Conservation (phyloP, 2,888 invertebrate species). For the Ecliptopera silaceata region DNA sequence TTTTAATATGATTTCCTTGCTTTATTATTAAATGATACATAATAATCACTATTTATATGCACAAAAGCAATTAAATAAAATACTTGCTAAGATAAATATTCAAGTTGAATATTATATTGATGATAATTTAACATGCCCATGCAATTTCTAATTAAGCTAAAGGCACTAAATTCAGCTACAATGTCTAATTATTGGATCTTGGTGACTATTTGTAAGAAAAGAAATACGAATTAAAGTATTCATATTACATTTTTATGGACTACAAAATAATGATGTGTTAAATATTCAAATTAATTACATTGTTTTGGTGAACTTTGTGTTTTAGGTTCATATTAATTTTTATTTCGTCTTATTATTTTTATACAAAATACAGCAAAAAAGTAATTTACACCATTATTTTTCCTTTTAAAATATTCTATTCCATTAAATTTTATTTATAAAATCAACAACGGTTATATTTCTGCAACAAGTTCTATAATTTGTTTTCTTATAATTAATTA, state of each 20-base stretch:
- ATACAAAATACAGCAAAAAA: not conserved
- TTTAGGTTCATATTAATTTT: not conserved
- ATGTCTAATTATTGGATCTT: not conserved
- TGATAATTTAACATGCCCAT: constrained; percentile 5
- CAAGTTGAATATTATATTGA: not conserved
- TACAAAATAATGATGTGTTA: not conserved
- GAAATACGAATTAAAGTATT: not conserved
- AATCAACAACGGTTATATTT: constrained; percentile 22
- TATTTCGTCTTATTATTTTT: not conserved
- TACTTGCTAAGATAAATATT: too few species aligned
- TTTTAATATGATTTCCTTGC: not conserved
- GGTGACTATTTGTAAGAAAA: not conserved
- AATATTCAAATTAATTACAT: not conserved
- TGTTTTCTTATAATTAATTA: constrained; percentile 37
- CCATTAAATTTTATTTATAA: constrained; percentile 10
- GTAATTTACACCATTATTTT: not conserved
- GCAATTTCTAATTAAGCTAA: constrained; percentile 26
- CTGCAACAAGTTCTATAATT: constrained; percentile 43
- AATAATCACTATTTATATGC: not conserved
- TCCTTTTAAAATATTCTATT: not conserved
- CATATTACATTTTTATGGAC: not conserved
- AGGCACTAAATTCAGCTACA: constrained; percentile 31
- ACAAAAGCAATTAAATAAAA: too few species aligned
- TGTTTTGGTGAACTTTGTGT: not conserved
- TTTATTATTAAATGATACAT: not conserved